Evolutionary conservation across 2,888 invertebrate genomes (phyloP).

Genomic region (Ctena decussata): DNA sequence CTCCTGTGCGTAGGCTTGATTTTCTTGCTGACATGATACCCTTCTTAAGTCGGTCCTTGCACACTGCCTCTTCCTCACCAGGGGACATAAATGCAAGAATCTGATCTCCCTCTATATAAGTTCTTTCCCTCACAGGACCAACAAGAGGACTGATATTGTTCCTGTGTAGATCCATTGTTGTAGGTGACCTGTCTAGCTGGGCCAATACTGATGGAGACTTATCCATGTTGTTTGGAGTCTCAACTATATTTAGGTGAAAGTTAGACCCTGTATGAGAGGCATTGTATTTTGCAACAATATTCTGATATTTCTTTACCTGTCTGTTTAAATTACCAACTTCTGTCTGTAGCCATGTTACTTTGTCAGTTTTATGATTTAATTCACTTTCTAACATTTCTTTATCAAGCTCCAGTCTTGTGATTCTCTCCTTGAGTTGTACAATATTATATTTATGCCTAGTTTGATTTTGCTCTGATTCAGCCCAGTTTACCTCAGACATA

Average conservation of each 20-base stretch:
- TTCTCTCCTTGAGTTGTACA: conserved; percentile 63
- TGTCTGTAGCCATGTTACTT: conserved; percentile 69
- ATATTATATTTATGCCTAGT: conserved; percentile 57
- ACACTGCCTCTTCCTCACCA: conserved; percentile 69
- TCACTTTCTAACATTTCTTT: conserved; percentile 60
- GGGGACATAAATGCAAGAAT: conserved; percentile 67
- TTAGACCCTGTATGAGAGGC: conserved; percentile 72
- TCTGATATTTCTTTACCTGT: conserved; percentile 71
- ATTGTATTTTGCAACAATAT: conserved; percentile 76
- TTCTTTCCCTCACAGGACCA: conserved; percentile 60
- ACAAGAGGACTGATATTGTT: conserved; percentile 7
- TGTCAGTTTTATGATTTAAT: conserved; percentile 58
- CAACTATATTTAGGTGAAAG: conserved; percentile 74
- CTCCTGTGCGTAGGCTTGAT: conserved; percentile 62
- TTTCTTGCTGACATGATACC: conserved; percentile 66
- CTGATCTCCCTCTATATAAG: conserved; percentile 78
- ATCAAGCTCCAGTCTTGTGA: conserved; percentile 63
- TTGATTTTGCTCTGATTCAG: conserved; percentile 48
- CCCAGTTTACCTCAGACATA: conserved; percentile 45
- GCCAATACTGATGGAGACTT: background rate
- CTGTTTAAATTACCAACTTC: conserved; percentile 68
- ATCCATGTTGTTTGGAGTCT: conserved; percentile 37
- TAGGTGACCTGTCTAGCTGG: background rate
- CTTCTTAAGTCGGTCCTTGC: conserved; percentile 71
- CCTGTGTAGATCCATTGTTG: conserved; percentile 1